Evolutionary conservation across 2,113 vertebrate genomes (phyloP).

Genomic region (Panthera uncia): DNA sequence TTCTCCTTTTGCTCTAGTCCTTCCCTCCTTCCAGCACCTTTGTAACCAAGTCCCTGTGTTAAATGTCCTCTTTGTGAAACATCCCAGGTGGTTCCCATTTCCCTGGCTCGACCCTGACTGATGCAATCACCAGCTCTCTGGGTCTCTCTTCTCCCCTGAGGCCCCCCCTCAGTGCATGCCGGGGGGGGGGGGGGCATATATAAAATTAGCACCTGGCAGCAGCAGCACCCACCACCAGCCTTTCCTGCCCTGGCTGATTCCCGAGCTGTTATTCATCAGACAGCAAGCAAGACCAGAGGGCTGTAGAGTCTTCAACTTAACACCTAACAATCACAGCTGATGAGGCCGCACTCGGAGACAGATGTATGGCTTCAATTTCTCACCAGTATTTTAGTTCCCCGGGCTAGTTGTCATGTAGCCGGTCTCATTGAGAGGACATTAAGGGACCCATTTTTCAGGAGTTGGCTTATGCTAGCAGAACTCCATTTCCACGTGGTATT

Average conservation of each 20-base stretch:
- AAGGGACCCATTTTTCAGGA: conserved; percentile 67
- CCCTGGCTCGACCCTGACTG: neutral
- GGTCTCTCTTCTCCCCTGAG: neutral
- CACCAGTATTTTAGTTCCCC: conserved; percentile 60
- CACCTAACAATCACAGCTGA: conserved; percentile 54
- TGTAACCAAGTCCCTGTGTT: neutral
- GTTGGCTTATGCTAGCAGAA: conserved; percentile 64
- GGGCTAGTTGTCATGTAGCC: conserved; percentile 43
- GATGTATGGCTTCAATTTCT: conserved; percentile 69
- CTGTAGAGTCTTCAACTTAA: conserved; percentile 53
- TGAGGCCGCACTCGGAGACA: conserved; percentile 48
- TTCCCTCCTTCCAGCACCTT: neutral
- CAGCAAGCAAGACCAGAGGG: neutral
- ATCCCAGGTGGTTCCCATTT: neutral
- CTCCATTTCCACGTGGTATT: conserved; percentile 59
- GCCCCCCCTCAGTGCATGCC: neutral
- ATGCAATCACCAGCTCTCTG: neutral
- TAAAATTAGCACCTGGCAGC: neutral
- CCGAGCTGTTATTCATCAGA: neutral
- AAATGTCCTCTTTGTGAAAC: conserved; percentile 11
- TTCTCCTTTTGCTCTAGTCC: neutral
- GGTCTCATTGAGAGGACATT: conserved; percentile 69
- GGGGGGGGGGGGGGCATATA: too few relatives aligned
- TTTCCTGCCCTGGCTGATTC: neutral
- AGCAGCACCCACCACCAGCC: neutral